A percentile compares a stretch with the other conserved stretches of the same genome.
Conservation (phyloP, 2,113 vertebrate genomes). For the Tenebrosternarchus preto region DNA sequence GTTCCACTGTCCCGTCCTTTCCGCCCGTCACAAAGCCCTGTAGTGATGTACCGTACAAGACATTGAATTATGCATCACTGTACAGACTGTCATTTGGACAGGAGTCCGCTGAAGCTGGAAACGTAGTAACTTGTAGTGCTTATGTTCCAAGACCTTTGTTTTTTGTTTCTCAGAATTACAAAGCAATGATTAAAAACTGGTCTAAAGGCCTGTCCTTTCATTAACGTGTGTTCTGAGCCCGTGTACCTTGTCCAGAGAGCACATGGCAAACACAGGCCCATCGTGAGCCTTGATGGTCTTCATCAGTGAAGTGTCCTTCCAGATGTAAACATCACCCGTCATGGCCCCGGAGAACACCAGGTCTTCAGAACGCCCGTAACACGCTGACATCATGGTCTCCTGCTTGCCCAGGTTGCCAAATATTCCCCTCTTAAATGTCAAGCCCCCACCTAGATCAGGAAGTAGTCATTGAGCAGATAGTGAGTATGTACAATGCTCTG, state of each 20-base stretch:
- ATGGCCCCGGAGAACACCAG: slow-evolving; percentile 91
- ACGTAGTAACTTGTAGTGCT: too few species aligned
- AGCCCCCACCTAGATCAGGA: slow-evolving; percentile 84
- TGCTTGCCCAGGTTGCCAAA: slow-evolving; percentile 85
- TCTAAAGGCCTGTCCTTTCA: too few species aligned
- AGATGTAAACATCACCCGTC: slow-evolving; percentile 94
- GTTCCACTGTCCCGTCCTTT: slow-evolving; percentile 94
- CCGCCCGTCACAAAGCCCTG: slow-evolving; percentile 97
- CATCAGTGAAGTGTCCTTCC: slow-evolving; percentile 87
- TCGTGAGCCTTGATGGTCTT: slow-evolving; percentile 97
- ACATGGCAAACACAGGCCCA: slow-evolving; percentile 95
- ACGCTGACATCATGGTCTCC: slow-evolving; percentile 96
- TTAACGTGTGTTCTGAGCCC: too few species aligned
- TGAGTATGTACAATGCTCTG: too few species aligned
- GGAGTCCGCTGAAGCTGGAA: too few species aligned
- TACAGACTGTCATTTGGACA: too few species aligned
- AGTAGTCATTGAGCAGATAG: neutral
- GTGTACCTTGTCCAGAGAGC: slow-evolving; percentile 92
- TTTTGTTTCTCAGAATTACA: too few species aligned
- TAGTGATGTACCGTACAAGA: slow-evolving; percentile 8
- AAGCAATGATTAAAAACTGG: too few species aligned
- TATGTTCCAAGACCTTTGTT: too few species aligned
- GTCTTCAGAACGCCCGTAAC: slow-evolving; percentile 88
- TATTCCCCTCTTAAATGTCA: slow-evolving; percentile 87
- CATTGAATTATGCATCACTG: neutral